Evolutionary conservation across 2,888 invertebrate species (phyloP), one percentile per base, ranked within the genome.

Genomic region (Carabus problematicus): DNA sequence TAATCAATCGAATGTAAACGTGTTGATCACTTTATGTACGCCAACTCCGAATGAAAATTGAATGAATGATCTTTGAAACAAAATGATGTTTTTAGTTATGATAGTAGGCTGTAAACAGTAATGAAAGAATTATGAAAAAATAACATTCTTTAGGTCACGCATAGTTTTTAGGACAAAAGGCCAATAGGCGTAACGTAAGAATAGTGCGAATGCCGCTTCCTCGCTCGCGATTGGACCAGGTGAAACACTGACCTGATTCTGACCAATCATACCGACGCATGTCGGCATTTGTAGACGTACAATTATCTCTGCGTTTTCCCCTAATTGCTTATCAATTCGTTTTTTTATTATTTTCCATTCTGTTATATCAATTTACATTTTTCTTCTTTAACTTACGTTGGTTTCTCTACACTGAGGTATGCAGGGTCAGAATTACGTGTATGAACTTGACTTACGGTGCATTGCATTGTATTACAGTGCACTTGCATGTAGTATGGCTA

Each of bases 111-210:
- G n/a, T n/a, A n/a, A n/a, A n/a, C n/a, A n/a, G n/a, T n/a, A n/a
- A n/a, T n/a, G n/a, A n/a, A n/a, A n/a, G n/a, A n/a, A n/a, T n/a
- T n/a, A n/a, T 42, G 54, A 67, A 67, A 67, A 67, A 67, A 58
- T 19, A 39, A 56, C 19, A 49, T 42, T 60, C 72, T 71, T 73
- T 75, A 74, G 74, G 74, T 75, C 74, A 75, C 70, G 71, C 71
- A 72, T 74, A 72, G 78, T 78, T 79, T 79, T 79, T 77, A 79
- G 79, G 79, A 76, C 79, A 78, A 79, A 79, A 79, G 79, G 79
- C 78, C 79, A 79, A 74, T 73, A 73, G 74, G 74, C 74, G 74
- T 73, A 73, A 72, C 71, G 72, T 72, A 73, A 71, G 72, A 71
- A 71, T 72, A 72, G 72, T 74, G 72, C 73, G 64, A 66, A 59